Evolutionary conservation across 2,797 vertebrate genomes (phyloP).

Genomic region (Esox lucius): DNA sequence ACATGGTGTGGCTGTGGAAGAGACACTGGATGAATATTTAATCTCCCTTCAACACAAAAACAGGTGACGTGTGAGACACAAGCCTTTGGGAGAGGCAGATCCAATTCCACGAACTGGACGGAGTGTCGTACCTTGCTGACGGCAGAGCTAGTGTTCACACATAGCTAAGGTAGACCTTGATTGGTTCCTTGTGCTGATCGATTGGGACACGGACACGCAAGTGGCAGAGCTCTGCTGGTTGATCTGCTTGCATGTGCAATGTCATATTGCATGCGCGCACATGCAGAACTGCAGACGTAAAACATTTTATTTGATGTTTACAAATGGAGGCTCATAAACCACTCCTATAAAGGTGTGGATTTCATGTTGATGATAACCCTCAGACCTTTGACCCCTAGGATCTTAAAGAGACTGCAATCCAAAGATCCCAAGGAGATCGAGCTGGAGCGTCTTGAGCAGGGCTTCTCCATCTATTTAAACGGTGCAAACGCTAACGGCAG

Average conservation of each 20-base stretch:
- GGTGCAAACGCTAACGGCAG: conserved; percentile 86
- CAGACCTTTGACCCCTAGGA: conserved; percentile 64
- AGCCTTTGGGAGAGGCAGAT: conserved; percentile 41
- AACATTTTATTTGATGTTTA: not conserved
- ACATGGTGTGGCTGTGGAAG: conserved; percentile 81
- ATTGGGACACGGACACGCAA: not conserved
- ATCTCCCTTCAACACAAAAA: conserved; percentile 92
- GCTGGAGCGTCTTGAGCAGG: conserved; percentile 87
- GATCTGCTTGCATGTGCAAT: not conserved
- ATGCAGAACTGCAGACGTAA: not conserved
- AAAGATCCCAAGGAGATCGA: conserved; percentile 82
- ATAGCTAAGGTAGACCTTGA: conserved; percentile 29
- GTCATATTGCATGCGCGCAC: not conserved
- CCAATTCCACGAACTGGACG: conserved; percentile 41
- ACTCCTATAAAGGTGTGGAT: not conserved
- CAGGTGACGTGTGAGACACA: conserved; percentile 81
- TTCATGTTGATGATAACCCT: not conserved
- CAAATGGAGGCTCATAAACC: not conserved
- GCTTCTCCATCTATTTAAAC: conserved; percentile 93
- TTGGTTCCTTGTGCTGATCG: conserved; percentile 35
- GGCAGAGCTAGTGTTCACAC: not conserved
- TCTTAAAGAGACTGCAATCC: conserved; percentile 77
- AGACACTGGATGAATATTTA: conserved; percentile 94
- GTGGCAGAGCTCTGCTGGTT: not conserved
- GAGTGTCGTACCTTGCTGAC: not conserved